Evolutionary conservation across 2,797 vertebrate species (phyloP), one percentile per base, ranked within the genome.

Genomic region (Nannoperca australis): DNA sequence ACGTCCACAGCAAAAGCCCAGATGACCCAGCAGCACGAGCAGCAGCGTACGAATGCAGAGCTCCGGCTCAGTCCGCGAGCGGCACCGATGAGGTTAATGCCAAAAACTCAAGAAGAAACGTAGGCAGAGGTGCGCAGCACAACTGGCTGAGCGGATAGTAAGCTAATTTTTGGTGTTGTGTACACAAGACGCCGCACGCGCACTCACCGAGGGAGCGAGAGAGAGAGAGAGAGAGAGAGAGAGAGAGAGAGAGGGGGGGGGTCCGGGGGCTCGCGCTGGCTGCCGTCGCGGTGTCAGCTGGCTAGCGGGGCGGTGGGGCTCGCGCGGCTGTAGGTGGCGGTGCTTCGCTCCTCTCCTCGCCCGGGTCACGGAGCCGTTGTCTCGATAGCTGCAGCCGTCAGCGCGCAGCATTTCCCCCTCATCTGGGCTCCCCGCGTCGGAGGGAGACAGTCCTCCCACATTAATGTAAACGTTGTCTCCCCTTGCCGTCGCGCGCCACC

Each of bases 301-400:
- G 86, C 83, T 80, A 56, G 74, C 76, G 74, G 73, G 62, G 79
- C 82, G 78, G 70, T 71, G 80, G 85, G 89, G n/a, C 78, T 91
- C 85, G 82, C 76, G 85, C 83, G 49, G 73, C 77, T 73, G 75
- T 79, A 75, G 80, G 73, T 59, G 80, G 60, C 82, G 82, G 70
- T 36, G 81, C 77, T 81, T 70, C 77, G 5, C 87, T 85, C 64
- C 85, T 75, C 84, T 87, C 70, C 93, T 92, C 90, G 91, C 88
- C 92, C 92, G 94, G 90, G 92, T 94, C 94, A 93, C 91, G 93
- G 95, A 95, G 92, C 94, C 88, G 90, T 93, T 87, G 93, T 91
- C 91, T 89, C 70, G 90, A 59, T 83, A 79, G 85, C 92, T 88
- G 89, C 90, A 91, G 92, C 94, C 95, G 92, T 94, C 94, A 87